Evolutionary conservation across 2,888 invertebrate species (phyloP).

Genomic region (Andrena camellia): DNA sequence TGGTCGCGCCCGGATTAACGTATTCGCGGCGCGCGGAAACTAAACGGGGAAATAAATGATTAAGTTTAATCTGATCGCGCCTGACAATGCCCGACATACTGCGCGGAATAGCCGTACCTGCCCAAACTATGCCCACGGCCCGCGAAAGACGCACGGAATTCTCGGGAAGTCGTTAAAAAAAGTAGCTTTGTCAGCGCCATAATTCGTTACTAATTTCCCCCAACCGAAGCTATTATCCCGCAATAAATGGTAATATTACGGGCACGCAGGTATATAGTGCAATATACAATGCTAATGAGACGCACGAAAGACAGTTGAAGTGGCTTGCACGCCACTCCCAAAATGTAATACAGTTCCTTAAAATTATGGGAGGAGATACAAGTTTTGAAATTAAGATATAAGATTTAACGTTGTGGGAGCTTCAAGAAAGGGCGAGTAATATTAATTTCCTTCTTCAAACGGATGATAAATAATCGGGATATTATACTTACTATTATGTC

Average conservation of each 20-base stretch:
- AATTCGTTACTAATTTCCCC: background rate
- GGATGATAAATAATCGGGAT: too few relatives aligned
- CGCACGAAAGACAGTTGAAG: too few relatives aligned
- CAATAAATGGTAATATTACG: background rate
- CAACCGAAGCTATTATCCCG: background rate
- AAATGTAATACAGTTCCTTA: too few relatives aligned
- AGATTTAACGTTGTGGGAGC: too few relatives aligned
- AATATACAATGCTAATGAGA: too few relatives aligned
- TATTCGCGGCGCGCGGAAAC: background rate
- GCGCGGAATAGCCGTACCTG: constrained; percentile 5
- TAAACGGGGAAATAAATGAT: constrained; percentile 1
- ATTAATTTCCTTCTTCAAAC: too few relatives aligned
- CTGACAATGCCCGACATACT: constrained; percentile 19
- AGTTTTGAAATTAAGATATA: too few relatives aligned
- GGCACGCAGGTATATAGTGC: too few relatives aligned
- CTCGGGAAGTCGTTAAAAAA: background rate
- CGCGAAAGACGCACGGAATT: background rate
- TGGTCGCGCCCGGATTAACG: background rate
- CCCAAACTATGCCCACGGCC: background rate
- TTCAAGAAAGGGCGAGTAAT: too few relatives aligned
- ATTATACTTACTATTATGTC: too few relatives aligned
- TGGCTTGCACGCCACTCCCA: too few relatives aligned
- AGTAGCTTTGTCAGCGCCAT: background rate
- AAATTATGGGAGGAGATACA: too few relatives aligned
- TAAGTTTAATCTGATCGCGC: constrained; percentile 36